These are phyloP conservation scores for Lochmaea capreae DNA, from an alignment of 2,888 invertebrate genomes.

Conservation along the genomic window DNA sequence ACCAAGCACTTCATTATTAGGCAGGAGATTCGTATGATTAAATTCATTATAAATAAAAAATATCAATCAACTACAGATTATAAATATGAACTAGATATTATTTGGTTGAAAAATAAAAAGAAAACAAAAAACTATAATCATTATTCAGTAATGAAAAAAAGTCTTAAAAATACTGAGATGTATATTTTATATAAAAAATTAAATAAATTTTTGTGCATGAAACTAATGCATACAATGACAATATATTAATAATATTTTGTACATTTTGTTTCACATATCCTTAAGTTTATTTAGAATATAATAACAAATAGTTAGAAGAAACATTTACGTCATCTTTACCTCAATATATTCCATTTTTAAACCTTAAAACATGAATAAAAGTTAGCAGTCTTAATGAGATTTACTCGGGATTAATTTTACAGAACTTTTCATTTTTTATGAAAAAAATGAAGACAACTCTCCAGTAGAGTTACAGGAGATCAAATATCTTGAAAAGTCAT, in stretches of 20 bases:
- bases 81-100: slow-evolving; percentile 22
- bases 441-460: slow-evolving; percentile 38
- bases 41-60: slow-evolving; percentile 24
- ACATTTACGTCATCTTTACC: slow-evolving; percentile 46
- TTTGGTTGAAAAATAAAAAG: slow-evolving; percentile 22
- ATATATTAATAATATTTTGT: slow-evolving; percentile 49
- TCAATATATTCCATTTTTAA: slow-evolving; percentile 31
- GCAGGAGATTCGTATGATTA: slow-evolving; percentile 22
- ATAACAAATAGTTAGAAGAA: slow-evolving; percentile 51
- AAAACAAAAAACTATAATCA: slow-evolving; percentile 5
- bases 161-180: slow-evolving; percentile 47
- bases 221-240: slow-evolving; percentile 37
- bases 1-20: slow-evolving; percentile 20
- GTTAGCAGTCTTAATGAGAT: slow-evolving; percentile 49
- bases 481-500: neutral
- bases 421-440: slow-evolving; percentile 34
- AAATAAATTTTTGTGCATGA: slow-evolving; percentile 43
- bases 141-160: slow-evolving; percentile 21
- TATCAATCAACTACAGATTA: slow-evolving; percentile 15
- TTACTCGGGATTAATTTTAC: slow-evolving; percentile 32
- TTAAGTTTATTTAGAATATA: slow-evolving; percentile 53
- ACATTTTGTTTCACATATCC: slow-evolving; percentile 56
- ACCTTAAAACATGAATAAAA: slow-evolving; percentile 37
- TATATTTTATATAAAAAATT: slow-evolving; percentile 43
- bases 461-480: slow-evolving; percentile 6